Conservation (phyloP, 37 sponge, comb jelly and placozoan species). For the Dysidea cf. avara region DNA sequence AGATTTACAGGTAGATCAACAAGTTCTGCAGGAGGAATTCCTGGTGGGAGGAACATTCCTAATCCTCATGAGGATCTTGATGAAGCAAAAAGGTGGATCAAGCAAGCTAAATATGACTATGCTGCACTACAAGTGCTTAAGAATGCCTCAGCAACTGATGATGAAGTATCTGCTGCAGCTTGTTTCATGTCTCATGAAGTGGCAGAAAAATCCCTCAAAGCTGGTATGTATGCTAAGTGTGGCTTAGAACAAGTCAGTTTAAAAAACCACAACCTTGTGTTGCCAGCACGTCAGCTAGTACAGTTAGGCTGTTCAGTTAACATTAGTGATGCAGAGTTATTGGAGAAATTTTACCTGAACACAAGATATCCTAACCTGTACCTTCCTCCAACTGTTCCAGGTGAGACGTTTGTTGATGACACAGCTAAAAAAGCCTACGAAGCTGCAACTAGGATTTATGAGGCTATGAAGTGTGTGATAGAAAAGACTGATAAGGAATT, state of each 20-base stretch:
- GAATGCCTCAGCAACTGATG: not conserved
- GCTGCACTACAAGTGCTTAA: constrained; percentile 17
- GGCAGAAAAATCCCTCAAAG: constrained; percentile 59
- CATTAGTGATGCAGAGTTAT: not conserved
- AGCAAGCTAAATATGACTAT: too few relatives aligned
- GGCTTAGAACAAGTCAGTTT: too few relatives aligned
- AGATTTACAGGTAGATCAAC: not conserved
- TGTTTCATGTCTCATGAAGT: constrained; percentile 58
- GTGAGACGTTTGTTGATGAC: not conserved
- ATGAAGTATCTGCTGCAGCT: constrained; percentile 24
- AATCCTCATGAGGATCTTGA: not conserved
- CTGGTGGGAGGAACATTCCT: not conserved
- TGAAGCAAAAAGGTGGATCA: constrained; percentile 40
- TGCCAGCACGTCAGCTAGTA: not conserved
- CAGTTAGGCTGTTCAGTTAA: not conserved
- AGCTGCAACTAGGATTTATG: not conserved
- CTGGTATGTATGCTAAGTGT: constrained; percentile 41
- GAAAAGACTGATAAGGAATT: too few relatives aligned
- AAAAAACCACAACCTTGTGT: not conserved
- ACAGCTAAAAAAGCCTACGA: constrained; percentile 6
- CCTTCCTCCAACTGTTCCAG: not conserved
- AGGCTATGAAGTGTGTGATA: too few relatives aligned
- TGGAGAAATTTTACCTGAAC: constrained; percentile 22
- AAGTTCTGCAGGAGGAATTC: not conserved
- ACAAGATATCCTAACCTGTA: constrained; percentile 37